Evolutionary conservation across 2,888 invertebrate species (phyloP).

Genomic region (Troides aeacus): DNA sequence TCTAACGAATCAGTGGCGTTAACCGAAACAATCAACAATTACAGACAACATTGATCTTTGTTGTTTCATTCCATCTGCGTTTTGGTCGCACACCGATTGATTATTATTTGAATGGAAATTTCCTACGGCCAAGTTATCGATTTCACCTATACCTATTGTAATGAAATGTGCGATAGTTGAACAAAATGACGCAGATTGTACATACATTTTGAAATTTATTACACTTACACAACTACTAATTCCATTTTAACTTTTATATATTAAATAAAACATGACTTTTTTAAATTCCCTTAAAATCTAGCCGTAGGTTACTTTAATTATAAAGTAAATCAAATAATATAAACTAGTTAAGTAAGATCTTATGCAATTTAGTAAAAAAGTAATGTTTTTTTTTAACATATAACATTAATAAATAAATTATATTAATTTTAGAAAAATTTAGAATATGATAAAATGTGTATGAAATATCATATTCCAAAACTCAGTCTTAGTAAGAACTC

Average conservation of each 20-base stretch:
- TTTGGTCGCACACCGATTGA: conserved; percentile 10
- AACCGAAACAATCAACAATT: conserved; percentile 14
- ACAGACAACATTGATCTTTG: conserved; percentile 17
- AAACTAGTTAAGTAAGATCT: too few relatives aligned
- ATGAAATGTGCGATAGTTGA: conserved; percentile 23
- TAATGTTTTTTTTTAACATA: too few relatives aligned
- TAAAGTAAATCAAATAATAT: neutral
- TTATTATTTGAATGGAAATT: conserved; percentile 28
- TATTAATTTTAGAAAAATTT: too few relatives aligned
- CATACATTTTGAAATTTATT: neutral
- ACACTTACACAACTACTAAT: neutral
- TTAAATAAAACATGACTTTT: neutral
- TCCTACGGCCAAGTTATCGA: conserved; percentile 27
- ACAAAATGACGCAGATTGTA: conserved; percentile 1
- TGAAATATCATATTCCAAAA: too few relatives aligned
- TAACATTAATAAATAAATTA: too few relatives aligned
- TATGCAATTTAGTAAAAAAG: too few relatives aligned
- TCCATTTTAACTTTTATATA: neutral
- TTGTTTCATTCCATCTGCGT: conserved; percentile 16
- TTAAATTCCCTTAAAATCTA: neutral
- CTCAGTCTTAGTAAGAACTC: too few relatives aligned
- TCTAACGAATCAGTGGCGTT: neutral
- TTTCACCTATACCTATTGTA: conserved; percentile 23
- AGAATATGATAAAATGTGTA: too few relatives aligned
- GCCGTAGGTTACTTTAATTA: neutral